Evolutionary conservation across 2,888 invertebrate genomes (phyloP).

Genomic region (Dasypogon diadema): DNA sequence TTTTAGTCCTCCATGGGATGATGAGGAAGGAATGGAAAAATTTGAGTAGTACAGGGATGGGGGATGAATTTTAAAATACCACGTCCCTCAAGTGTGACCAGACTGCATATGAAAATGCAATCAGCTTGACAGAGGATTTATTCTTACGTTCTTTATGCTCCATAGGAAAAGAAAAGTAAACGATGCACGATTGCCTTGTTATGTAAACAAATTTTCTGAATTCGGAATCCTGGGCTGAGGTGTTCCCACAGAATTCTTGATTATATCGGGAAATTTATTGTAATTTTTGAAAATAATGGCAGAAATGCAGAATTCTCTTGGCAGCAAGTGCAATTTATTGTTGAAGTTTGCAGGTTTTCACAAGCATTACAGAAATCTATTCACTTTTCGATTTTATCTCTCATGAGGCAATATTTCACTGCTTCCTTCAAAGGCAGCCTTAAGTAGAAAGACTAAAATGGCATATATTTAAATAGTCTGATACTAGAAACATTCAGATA

Average conservation of each 20-base stretch:
- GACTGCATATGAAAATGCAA: constrained; percentile 30
- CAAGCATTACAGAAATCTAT: too few species aligned
- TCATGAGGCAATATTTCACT: too few species aligned
- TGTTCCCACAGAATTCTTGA: neutral
- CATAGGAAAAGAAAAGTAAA: neutral
- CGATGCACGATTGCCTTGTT: neutral
- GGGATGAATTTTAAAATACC: constrained; percentile 18
- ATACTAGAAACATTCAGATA: too few species aligned
- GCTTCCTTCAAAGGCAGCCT: too few species aligned
- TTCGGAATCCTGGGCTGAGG: too few species aligned
- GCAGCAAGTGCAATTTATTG: too few species aligned
- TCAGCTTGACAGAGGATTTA: constrained; percentile 9
- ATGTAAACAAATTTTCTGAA: constrained; percentile 19
- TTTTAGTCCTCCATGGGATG: too few species aligned
- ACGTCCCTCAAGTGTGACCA: neutral
- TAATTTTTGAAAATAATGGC: neutral
- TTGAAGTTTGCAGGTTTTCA: too few species aligned
- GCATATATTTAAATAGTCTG: too few species aligned
- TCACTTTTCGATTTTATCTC: too few species aligned
- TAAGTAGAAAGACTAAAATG: too few species aligned
- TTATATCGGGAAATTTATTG: neutral
- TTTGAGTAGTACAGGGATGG: neutral
- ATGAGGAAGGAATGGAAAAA: neutral
- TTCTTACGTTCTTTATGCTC: neutral
- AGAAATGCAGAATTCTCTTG: too few species aligned